Evolutionary conservation across 37 sponge, comb jelly and placozoan genomes (phyloP), one percentile per base, ranked within the genome.

Genomic region (Theonella swinhoei): DNA sequence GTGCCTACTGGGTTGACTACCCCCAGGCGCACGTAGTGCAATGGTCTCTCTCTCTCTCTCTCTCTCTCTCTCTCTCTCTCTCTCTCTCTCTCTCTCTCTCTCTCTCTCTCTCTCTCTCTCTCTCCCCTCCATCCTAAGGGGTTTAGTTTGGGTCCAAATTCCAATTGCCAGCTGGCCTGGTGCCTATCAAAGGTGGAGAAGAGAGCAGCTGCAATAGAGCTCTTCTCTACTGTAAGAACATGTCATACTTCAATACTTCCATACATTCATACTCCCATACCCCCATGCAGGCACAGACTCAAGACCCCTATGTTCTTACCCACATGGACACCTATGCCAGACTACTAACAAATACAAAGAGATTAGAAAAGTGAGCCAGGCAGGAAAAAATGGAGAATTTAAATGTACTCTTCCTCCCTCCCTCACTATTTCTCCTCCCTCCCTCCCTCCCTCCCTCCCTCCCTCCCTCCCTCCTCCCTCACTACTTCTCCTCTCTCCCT

Each of bases 261-360:
- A 72, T 33, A 22, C 37, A 4, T 32, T 33, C 24, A 72, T 25
- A 28, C 54, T 29, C 60, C 19, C 39, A 40, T 43, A 38, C 67
- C 37, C 30, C 32, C 30, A 26, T 24, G 17, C 63, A 83, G 79
- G 61, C 87, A 23, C 26, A 65, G 8, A 42, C 64, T 22, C 79
- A 69, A 28, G 87, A 86, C 40, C 87, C 79, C 14, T 86, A 60
- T 61, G 47, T 72, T 26, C 72, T 86, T 29, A 70, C 30, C 25
- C 80, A 79, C 74, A 86, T 86, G 87, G 87, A 86, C 66, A 78
- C 79, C 23, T 86, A 72, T 36, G 79, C 73, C 42, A 69, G 79
- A 78, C 39, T 78, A 14, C 66, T 72, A 28, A 35, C 63, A 33
- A 58, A 4, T 62, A 64, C 70, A 22, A 80, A 80, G 80, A 32